Evolutionary conservation across 2,113 vertebrate genomes (phyloP).

Genomic region (Sinocyclocheilus rhinocerous): DNA sequence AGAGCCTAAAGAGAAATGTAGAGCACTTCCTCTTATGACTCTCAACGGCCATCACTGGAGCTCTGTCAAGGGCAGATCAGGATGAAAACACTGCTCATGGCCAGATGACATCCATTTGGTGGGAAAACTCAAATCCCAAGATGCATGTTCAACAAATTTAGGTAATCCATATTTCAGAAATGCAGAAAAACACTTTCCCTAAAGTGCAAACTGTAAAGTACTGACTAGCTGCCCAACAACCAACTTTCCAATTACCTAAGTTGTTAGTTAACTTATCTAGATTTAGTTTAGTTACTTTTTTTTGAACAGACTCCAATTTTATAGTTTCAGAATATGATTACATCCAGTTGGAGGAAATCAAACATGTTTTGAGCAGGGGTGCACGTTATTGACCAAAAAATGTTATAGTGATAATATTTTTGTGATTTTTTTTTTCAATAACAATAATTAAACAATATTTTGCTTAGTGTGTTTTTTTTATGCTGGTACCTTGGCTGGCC

Average conservation of each 20-base stretch:
- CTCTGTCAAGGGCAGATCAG: constrained; percentile 44
- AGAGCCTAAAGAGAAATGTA: constrained; percentile 3
- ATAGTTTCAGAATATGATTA: neutral
- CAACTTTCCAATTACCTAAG: neutral
- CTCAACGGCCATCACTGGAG: constrained; percentile 15
- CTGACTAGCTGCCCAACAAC: neutral
- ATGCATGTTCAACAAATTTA: neutral
- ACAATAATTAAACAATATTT: too few species aligned
- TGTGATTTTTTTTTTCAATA: too few species aligned
- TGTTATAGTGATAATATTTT: too few species aligned
- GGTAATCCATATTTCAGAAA: neutral
- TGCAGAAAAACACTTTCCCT: neutral
- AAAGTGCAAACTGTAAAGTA: neutral
- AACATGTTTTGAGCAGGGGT: neutral
- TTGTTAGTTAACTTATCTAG: neutral
- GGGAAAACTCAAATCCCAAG: constrained; percentile 10
- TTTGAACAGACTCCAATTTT: neutral
- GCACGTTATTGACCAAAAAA: too few species aligned
- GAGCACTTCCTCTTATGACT: constrained; percentile 26
- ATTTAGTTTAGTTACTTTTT: neutral
- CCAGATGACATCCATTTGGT: constrained; percentile 29
- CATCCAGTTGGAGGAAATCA: neutral
- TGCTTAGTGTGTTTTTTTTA: too few species aligned
- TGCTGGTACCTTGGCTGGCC: too few species aligned
- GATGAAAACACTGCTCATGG: constrained; percentile 27